phyloP scores from a whole-genome alignment of 1,140 invertebrate species.

The Sitodiplosis mosellana region DNA sequence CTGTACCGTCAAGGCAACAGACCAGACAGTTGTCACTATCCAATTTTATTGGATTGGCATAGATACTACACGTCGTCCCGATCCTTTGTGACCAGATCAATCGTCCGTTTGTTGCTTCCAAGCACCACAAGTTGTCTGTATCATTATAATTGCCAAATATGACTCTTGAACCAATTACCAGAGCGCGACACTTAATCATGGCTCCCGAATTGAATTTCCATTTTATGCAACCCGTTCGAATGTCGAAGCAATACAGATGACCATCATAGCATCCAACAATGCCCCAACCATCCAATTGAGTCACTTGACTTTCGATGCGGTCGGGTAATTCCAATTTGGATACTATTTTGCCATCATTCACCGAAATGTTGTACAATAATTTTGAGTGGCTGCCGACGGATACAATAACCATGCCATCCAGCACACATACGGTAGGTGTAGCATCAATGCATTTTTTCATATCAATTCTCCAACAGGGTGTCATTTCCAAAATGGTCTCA shows the following conservation, averaged over 20 bases:
- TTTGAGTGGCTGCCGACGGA: constrained; percentile 19
- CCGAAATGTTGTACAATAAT: constrained; percentile 2
- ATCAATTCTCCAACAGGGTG: constrained; percentile 23
- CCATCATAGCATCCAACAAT: constrained; percentile 35
- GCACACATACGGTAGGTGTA: constrained; percentile 19
- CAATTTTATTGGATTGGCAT: neutral
- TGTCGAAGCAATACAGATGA: constrained; percentile 27
- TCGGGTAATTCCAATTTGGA: constrained; percentile 26
- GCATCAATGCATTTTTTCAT: constrained; percentile 36
- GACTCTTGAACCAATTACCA: constrained; percentile 7
- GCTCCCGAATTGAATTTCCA: constrained; percentile 30
- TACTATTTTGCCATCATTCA: constrained; percentile 3
- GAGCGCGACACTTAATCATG: constrained; percentile 30
- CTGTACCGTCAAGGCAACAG: neutral
- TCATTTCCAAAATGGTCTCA: neutral
- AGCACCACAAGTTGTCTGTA: constrained; percentile 16
- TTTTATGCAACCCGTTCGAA: constrained; percentile 19
- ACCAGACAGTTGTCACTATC: neutral
- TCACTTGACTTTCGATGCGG: constrained; percentile 34
- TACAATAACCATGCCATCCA: constrained; percentile 12
- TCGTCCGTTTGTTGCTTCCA: constrained; percentile 8
- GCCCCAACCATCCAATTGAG: constrained; percentile 9
- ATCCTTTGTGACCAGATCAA: neutral
- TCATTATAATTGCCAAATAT: constrained; percentile 19
- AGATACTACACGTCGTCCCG: neutral